Conservation (phyloP, 2,888 invertebrate species). For the Lasioglossum pauxillum region DNA sequence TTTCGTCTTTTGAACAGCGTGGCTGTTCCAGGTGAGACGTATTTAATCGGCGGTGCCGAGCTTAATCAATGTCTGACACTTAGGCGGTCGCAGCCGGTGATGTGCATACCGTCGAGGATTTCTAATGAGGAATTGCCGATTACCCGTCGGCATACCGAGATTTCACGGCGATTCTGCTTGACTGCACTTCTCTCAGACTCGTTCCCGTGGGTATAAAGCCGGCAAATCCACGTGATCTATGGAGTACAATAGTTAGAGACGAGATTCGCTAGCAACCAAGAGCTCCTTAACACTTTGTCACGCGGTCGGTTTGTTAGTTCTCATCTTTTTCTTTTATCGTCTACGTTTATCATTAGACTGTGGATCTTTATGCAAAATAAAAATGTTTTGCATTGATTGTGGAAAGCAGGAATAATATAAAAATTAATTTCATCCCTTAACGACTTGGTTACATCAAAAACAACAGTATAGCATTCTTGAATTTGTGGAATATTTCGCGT, state of each 20-base stretch:
- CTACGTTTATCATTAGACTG: too few relatives aligned
- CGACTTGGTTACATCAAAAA: too few relatives aligned
- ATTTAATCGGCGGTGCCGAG: constrained; percentile 65
- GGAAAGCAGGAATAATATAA: too few relatives aligned
- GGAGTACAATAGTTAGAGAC: constrained; percentile 27
- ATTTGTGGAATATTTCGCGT: too few relatives aligned
- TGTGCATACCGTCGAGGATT: constrained; percentile 59
- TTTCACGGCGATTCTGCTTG: constrained; percentile 43
- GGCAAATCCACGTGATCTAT: constrained; percentile 53
- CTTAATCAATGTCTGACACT: constrained; percentile 73
- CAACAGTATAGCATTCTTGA: too few relatives aligned
- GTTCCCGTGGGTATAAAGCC: constrained; percentile 36
- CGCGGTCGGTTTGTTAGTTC: background rate
- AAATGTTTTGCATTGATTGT: too few relatives aligned
- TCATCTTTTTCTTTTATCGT: too few relatives aligned
- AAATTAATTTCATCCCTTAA: too few relatives aligned
- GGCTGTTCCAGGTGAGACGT: constrained; percentile 51
- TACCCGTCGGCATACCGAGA: constrained; percentile 53
- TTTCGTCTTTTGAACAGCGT: constrained; percentile 43
- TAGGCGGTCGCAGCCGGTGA: constrained; percentile 53
- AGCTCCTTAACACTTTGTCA: constrained; percentile 36
- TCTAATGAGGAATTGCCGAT: constrained; percentile 72
- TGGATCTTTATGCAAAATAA: too few relatives aligned
- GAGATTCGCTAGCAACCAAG: background rate
- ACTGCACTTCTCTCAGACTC: constrained; percentile 15